Conservation (phyloP, 1,140 invertebrate genomes). For the Cecropterus lyciades region DNA sequence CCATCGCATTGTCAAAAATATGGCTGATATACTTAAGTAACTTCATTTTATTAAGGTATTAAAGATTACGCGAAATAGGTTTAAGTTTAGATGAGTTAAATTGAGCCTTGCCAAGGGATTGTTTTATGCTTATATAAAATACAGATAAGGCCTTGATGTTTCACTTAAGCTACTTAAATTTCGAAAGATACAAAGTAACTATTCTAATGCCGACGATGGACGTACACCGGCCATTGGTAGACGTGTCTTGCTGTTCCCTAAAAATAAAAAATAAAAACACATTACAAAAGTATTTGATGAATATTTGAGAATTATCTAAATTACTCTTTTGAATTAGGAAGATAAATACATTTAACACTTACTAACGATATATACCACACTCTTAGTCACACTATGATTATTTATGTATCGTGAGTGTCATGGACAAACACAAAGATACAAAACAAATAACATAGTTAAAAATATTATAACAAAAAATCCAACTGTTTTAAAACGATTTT, state of each 20-base stretch:
- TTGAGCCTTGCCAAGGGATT: conserved; percentile 16
- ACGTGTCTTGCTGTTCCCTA: conserved; percentile 51
- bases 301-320: no score
- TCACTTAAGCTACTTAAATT: conserved; percentile 16
- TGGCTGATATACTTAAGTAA: conserved; percentile 15
- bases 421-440: no score
- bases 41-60: background rate
- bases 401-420: no score
- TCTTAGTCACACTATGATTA: no score
- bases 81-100: conserved; percentile 5
- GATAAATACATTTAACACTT: no score
- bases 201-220: conserved; percentile 56
- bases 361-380: no score
- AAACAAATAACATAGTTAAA: no score
- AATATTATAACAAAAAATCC: no score
- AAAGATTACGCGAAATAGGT: background rate
- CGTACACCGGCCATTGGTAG: conserved; percentile 64
- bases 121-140: conserved; percentile 8
- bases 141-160: conserved; percentile 20
- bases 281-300: no score
- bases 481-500: no score
- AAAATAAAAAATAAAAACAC: conserved; percentile 38
- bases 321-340: no score
- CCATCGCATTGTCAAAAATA: conserved; percentile 11
- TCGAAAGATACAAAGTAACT: conserved; percentile 18